phyloP scores from a whole-genome alignment of 2,797 vertebrate genomes.

The Botia almorhae region DNA sequence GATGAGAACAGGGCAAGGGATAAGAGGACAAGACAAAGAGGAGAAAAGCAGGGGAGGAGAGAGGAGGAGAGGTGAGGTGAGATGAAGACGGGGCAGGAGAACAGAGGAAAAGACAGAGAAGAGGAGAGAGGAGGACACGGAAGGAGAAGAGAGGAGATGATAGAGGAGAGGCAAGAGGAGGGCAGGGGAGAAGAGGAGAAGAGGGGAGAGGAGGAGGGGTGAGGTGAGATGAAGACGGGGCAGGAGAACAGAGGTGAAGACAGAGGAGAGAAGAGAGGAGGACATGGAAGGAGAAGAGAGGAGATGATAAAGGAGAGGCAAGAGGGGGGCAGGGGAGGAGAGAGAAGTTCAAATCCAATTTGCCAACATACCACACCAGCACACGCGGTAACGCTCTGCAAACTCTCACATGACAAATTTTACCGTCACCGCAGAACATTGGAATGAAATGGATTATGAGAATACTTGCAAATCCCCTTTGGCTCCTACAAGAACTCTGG shows the following conservation, averaged over 20 bases:
- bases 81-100: too few species aligned
- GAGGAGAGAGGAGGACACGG: too few species aligned
- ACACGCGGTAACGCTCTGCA: conserved; percentile 14
- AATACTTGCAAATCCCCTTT: conserved; percentile 53
- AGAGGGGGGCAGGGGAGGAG: not conserved
- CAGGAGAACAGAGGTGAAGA: too few species aligned
- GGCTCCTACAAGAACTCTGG: conserved; percentile 26
- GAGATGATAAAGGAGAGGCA: not conserved
- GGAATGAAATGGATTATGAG: conserved; percentile 56
- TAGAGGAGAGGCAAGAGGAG: not conserved
- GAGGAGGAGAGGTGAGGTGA: too few species aligned
- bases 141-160: not conserved
- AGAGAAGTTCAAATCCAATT: not conserved
- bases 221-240: too few species aligned
- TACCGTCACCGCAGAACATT: conserved; percentile 44
- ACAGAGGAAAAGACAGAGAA: too few species aligned
- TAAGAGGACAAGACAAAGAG: not conserved
- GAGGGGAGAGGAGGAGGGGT: too few species aligned
- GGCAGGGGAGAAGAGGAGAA: not conserved
- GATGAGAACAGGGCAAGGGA: too few species aligned
- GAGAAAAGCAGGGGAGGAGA: not conserved
- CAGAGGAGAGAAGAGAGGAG: too few species aligned
- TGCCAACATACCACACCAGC: not conserved
- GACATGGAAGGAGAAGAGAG: too few species aligned
- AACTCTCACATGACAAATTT: conserved; percentile 53